These are phyloP conservation scores for Epinotia ramella DNA, from an alignment of 2,888 invertebrate genomes.

Conservation along the genomic window DNA sequence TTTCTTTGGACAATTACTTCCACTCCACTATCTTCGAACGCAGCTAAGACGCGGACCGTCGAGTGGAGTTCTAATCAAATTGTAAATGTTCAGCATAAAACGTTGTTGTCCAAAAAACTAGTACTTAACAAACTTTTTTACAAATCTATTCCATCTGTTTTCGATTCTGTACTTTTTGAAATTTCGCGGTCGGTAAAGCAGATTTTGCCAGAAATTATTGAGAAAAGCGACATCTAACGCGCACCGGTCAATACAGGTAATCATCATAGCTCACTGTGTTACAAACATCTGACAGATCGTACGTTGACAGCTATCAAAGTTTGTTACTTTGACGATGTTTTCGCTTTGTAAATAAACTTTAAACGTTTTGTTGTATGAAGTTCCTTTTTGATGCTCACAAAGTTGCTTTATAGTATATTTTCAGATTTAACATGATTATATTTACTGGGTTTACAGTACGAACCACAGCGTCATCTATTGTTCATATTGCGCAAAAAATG, in stretches of 20 bases:
- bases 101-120: no score
- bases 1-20: no score
- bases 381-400: no score
- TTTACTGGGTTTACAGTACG: background rate
- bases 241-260: background rate
- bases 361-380: no score
- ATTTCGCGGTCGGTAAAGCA: slow-evolving; percentile 26
- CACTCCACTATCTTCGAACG: no score
- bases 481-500: background rate
- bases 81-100: no score
- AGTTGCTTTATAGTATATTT: background rate
- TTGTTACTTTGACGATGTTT: background rate
- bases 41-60: no score
- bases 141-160: no score
- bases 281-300: background rate
- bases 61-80: no score
- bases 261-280: background rate
- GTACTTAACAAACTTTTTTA: no score
- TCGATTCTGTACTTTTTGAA: slow-evolving; percentile 6
- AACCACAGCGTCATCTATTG: slow-evolving; percentile 13
- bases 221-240: slow-evolving; percentile 30
- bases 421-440: background rate
- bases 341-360: background rate
- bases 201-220: background rate
- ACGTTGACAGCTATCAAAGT: slow-evolving; percentile 12